Evolutionary conservation across 1,140 invertebrate species (phyloP).

Genomic region (Drosophila obscura): DNA sequence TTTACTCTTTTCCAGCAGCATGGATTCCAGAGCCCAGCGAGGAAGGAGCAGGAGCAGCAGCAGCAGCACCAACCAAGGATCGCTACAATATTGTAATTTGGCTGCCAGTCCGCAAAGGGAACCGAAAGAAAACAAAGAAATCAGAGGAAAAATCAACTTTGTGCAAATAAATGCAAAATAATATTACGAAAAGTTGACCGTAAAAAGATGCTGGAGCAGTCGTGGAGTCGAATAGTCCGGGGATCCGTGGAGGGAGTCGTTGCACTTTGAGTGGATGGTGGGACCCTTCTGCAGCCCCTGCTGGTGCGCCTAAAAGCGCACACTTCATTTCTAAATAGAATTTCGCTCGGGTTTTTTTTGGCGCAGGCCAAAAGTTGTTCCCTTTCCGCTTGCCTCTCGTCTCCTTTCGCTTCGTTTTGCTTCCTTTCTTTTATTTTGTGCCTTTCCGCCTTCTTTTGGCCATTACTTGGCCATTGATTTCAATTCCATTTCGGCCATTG

Average conservation of each 20-base stretch:
- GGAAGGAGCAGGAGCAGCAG: too few species aligned
- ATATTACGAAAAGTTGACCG: conserved; percentile 76
- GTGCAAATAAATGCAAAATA: conserved; percentile 78
- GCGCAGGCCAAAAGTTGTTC: conserved; percentile 53
- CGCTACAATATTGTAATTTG: conserved; percentile 70
- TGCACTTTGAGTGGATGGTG: conserved; percentile 47
- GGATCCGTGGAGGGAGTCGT: conserved; percentile 25
- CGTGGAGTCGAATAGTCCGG: background rate
- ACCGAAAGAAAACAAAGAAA: conserved; percentile 61
- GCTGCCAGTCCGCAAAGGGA: conserved; percentile 37
- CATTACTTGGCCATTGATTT: conserved; percentile 72
- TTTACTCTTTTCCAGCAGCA: conserved; percentile 52
- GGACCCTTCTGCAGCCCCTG: conserved; percentile 6
- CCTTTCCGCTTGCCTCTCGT: conserved; percentile 9
- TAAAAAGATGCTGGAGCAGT: conserved; percentile 47
- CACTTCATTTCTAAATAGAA: conserved; percentile 77
- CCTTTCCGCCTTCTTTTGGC: conserved; percentile 22
- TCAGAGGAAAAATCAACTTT: conserved; percentile 49
- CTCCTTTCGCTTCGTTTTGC: background rate
- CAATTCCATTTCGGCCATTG: conserved; percentile 51
- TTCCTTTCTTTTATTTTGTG: conserved; percentile 4
- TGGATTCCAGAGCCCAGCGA: too few species aligned
- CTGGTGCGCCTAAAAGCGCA: conserved; percentile 60
- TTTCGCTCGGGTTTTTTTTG: conserved; percentile 52
- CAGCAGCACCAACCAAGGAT: conserved; percentile 5